A percentile compares a stretch with the other conserved stretches of the same genome.
Conservation (phyloP, 2,888 invertebrate species). For the Cerastoderma edule region DNA sequence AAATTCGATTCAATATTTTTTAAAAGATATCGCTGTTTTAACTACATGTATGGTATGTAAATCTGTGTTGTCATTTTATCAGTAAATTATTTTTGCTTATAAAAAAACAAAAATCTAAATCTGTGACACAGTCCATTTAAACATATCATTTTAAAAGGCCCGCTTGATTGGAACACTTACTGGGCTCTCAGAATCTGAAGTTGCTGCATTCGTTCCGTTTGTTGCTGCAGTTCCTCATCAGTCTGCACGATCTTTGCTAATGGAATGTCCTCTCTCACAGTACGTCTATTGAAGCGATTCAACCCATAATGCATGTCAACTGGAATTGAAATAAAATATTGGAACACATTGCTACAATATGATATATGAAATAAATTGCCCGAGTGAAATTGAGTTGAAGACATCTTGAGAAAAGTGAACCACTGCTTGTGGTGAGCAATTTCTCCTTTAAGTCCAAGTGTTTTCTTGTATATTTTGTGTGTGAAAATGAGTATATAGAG, state of each 20-base stretch:
- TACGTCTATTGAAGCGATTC: conserved; percentile 90
- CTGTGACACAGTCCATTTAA: too few relatives aligned
- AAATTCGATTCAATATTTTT: too few relatives aligned
- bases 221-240: conserved; percentile 88
- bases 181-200: conserved; percentile 76
- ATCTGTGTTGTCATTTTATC: too few relatives aligned
- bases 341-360: background rate
- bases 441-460: background rate
- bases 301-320: conserved; percentile 91
- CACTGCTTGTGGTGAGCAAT: background rate
- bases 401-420: background rate
- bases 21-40: too few relatives aligned
- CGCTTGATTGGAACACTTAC: too few relatives aligned
- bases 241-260: conserved; percentile 90
- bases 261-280: conserved; percentile 91
- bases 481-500: too few relatives aligned
- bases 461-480: too few relatives aligned
- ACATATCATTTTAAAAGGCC: too few relatives aligned
- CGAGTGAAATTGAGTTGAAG: too few relatives aligned
- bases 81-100: too few relatives aligned
- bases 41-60: too few relatives aligned
- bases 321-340: conserved; percentile 79
- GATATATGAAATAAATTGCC: background rate
- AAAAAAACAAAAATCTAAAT: too few relatives aligned
- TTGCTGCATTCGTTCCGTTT: conserved; percentile 85